phyloP scores from a whole-genome alignment of 2,888 invertebrate genomes.

The Drosophila vallismaia region DNA sequence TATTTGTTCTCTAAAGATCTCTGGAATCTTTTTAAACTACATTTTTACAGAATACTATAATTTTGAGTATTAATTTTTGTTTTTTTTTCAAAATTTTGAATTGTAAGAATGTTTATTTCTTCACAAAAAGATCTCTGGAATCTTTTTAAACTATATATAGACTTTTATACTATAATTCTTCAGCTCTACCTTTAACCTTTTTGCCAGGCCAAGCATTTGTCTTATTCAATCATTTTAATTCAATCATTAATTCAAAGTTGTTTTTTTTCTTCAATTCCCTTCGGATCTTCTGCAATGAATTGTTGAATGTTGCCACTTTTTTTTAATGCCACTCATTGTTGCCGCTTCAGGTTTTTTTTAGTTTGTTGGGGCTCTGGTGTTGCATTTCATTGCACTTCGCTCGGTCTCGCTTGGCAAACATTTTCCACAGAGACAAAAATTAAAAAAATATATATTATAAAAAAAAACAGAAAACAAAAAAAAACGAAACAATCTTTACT shows the following conservation, averaged over 20 bases:
- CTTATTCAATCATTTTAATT: too few species aligned
- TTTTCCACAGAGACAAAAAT: slow-evolving; percentile 27
- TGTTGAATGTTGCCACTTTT: slow-evolving; percentile 20
- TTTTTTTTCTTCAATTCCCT: slow-evolving; percentile 15
- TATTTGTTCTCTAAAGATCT: too few species aligned
- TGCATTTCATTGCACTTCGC: slow-evolving; percentile 57
- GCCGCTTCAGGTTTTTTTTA: slow-evolving; percentile 6
- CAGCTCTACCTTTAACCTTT: neutral
- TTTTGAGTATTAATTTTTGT: too few species aligned
- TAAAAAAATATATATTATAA: slow-evolving; percentile 3
- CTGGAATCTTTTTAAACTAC: too few species aligned
- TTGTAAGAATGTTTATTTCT: too few species aligned
- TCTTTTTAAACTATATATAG: too few species aligned
- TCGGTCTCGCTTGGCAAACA: slow-evolving; percentile 29
- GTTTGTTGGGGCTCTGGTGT: slow-evolving; percentile 17
- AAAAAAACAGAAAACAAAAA: slow-evolving; percentile 19
- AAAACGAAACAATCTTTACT: slow-evolving; percentile 44
- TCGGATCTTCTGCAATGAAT: slow-evolving; percentile 7
- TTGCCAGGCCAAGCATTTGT: too few species aligned
- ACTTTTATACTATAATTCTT: too few species aligned
- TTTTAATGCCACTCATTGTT: slow-evolving; percentile 23
- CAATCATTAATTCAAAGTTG: neutral
- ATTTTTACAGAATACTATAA: too few species aligned
- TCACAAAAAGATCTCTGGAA: too few species aligned
- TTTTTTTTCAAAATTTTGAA: too few species aligned